These are phyloP conservation scores for Berghia stephanieae DNA, from an alignment of 1,140 invertebrate genomes.

Conservation along the genomic window DNA sequence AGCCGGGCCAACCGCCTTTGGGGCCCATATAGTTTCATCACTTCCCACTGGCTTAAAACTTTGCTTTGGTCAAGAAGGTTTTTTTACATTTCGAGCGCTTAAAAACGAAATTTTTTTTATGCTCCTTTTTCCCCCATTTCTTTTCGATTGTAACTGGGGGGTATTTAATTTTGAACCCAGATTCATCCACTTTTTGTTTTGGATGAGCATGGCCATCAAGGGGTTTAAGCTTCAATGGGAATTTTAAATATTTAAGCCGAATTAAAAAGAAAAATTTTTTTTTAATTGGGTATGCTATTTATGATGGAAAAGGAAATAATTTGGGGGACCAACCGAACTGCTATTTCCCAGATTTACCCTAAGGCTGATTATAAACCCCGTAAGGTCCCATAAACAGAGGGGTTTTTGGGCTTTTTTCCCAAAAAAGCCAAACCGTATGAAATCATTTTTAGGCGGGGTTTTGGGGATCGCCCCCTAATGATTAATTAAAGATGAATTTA, in stretches of 20 bases:
- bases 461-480: constrained; percentile 18
- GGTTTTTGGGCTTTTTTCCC: constrained; percentile 98
- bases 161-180: constrained; percentile 69
- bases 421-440: constrained; percentile 91
- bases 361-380: constrained; percentile 84
- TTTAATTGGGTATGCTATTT: constrained; percentile 51
- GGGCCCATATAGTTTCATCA: constrained; percentile 70
- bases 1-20: constrained; percentile 78
- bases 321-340: constrained; percentile 35
- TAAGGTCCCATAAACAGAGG: constrained; percentile 98
- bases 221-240: constrained; percentile 35
- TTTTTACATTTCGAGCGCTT: constrained; percentile 63
- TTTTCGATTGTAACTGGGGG: constrained; percentile 72
- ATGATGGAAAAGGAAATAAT: constrained; percentile 43
- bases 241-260: constrained; percentile 45
- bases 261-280: constrained; percentile 50
- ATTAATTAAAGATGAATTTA: constrained; percentile 37
- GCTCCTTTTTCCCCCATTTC: constrained; percentile 73
- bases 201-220: constrained; percentile 55
- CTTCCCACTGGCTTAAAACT: constrained; percentile 58
- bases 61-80: constrained; percentile 51
- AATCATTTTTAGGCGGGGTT: constrained; percentile 37
- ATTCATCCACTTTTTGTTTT: constrained; percentile 56
- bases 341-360: constrained; percentile 53
- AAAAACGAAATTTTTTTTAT: constrained; percentile 82